Evolutionary conservation across 2,797 vertebrate species (phyloP), one percentile per base, ranked within the genome.

Genomic region (Chloroceryle inda): DNA sequence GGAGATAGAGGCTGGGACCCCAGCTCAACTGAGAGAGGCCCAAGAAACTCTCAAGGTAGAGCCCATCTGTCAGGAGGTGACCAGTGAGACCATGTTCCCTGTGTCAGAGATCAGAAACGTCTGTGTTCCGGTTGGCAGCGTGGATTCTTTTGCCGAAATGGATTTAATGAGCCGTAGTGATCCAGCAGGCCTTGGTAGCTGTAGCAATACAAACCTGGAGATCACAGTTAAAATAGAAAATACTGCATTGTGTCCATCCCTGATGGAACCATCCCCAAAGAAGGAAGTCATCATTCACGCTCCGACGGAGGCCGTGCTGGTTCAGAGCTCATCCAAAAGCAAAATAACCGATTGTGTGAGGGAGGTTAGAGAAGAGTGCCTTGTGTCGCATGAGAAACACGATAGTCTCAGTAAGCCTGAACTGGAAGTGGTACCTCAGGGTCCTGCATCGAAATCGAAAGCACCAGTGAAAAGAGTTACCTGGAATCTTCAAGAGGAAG

Each of bases 401-500:
- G n/a, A 77, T 38, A 23, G 89, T 97, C 93, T 95, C 11, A 68
- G 8, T 56, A 98, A 97, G 84, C 88, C 84, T 44, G 98, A 98
- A 40, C 94, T 83, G 44, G 98, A 98, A 44, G 88, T 77, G n/a
- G 55, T 77, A 10, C 59, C 91, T 24, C 92, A 97, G 49, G 63
- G 47, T 23, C 94, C 96, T 6, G 88, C 87, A 9, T 86, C 97
- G 18, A 99, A 99, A 92, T 96, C 98, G 29, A 99, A 99, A 97
- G 94, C 98, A 42, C 98, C 98, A 7, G 99, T 99, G 72, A 99
- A 99, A 83, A 98, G 99, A 89, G 99, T 99, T 56, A 99, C 99
- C 18, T 99, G 99, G 99, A 99, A 99, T 96, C 99, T 99, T 38
- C 98, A 99, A 88, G 99, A 99, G 83, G 98, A 98, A 5, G 98